Evolutionary conservation across 2,113 vertebrate genomes (phyloP).

Genomic region (Alligator sinensis): DNA sequence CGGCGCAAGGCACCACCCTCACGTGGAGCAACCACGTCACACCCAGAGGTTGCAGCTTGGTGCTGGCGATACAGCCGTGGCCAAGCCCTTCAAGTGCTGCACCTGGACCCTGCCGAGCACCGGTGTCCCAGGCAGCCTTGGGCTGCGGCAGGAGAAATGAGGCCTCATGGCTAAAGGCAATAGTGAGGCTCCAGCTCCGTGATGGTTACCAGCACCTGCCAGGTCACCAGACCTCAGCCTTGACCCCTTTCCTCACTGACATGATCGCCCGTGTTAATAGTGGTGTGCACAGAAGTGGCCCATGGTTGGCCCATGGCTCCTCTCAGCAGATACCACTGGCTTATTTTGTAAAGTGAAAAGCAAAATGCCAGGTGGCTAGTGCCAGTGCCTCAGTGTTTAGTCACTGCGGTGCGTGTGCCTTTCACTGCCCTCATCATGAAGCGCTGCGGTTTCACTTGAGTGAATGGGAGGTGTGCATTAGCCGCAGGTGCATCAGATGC

Average conservation of each 20-base stretch:
- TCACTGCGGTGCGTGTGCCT: not conserved
- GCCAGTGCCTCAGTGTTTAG: not conserved
- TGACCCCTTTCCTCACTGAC: too few species aligned
- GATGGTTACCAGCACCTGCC: not conserved
- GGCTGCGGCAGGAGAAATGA: not conserved
- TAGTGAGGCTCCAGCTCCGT: too few species aligned
- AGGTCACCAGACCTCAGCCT: too few species aligned
- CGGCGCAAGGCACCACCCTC: not conserved
- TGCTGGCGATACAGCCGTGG: not conserved
- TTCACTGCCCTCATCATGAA: not conserved
- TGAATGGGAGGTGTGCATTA: too few species aligned
- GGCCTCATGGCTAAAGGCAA: not conserved
- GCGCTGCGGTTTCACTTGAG: not conserved
- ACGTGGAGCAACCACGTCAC: not conserved
- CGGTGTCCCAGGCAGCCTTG: too few species aligned
- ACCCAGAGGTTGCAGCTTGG: not conserved
- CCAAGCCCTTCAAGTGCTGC: not conserved
- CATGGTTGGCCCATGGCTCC: not conserved
- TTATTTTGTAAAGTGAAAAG: not conserved
- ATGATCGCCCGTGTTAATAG: too few species aligned
- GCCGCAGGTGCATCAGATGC: too few species aligned
- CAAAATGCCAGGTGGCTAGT: not conserved
- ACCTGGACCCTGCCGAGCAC: not conserved
- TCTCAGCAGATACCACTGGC: not conserved
- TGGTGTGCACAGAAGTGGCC: too few species aligned